These are phyloP conservation scores for Gymnodraco acuticeps DNA, from an alignment of 2,797 vertebrate species.

Conservation along the genomic window DNA sequence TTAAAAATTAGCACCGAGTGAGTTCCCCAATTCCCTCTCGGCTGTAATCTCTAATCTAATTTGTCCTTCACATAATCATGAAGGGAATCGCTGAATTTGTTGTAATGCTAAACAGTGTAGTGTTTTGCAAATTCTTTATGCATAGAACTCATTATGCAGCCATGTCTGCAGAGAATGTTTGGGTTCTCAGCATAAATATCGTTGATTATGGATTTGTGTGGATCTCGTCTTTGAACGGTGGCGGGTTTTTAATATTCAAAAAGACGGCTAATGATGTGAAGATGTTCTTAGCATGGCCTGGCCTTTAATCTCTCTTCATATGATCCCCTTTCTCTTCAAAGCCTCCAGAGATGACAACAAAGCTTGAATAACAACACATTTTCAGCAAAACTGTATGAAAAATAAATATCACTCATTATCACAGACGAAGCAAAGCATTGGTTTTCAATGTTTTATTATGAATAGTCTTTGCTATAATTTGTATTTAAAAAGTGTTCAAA, in stretches of 20 bases:
- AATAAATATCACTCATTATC: conserved; percentile 31
- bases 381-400: conserved; percentile 18
- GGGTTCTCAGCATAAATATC: conserved; percentile 41
- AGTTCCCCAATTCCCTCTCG: conserved; percentile 1
- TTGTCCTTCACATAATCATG: conserved; percentile 34
- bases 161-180: conserved; percentile 36
- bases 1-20: conserved; percentile 6
- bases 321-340: conserved; percentile 61
- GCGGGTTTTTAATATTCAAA: conserved; percentile 74
- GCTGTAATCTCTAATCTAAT: conserved; percentile 17
- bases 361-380: conserved; percentile 32
- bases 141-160: conserved; percentile 59
- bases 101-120: conserved; percentile 52
- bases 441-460: conserved; percentile 67
- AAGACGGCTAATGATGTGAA: conserved; percentile 60
- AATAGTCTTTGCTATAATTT: conserved; percentile 53
- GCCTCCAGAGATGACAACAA: conserved; percentile 50
- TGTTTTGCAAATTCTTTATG: conserved; percentile 52
- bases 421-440: conserved; percentile 26
- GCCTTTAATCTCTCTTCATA: conserved; percentile 75
- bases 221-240: conserved; percentile 45
- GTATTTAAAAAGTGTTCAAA: conserved; percentile 49
- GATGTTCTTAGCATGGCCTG: conserved; percentile 49
- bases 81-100: conserved; percentile 45
- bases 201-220: conserved; percentile 62